Evolutionary conservation across 2,113 vertebrate species (phyloP), one percentile per base, ranked within the genome.

Genomic region (rat (Rattus norvegicus)): DNA sequence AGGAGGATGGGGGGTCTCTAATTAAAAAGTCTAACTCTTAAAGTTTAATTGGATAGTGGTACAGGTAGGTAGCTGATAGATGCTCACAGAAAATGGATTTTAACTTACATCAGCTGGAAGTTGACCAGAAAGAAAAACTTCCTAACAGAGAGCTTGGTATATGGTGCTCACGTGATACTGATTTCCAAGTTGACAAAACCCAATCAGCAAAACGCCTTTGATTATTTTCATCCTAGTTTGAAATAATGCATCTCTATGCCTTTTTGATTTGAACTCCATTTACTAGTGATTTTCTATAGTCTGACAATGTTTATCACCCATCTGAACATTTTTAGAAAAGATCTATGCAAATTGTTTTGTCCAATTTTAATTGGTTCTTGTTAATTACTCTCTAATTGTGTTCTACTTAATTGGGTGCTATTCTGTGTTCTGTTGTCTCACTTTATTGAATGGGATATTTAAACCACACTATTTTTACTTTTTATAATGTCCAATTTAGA

Each of bases 221-320:
- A 43, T 73, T 33, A 72, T 13, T 52, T 22, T 26, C 3, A 85
- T n/a, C 13, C 2, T 10, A 47, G 14, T 69, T 24, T 19, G 4
- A 36, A 80, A 65, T 36, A 13, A 19, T 7, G 52, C 36, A 2
- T 54, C 52, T 8, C 77, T n/a, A 33, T 43, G 2, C 19, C 28
- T 88, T 84, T 91, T 77, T 77, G 9, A 83, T 67, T 67, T 90
- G 56, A 92, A 61, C 54, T 94, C 12, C 77, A 79, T 77, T 72
- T 47, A 52, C 0, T 84, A 84, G 22, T 26, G 17, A 75, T 83
- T 6, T 52, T 70, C 39, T 84, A 1, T 85, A 92, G 1, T 5
- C 73, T 85, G 70, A 89, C 61, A 36, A 59, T 85, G 20, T 5
- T 65, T 70, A 67, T 39, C 63, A 24, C 22, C 5, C 36, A 89